phyloP scores from a whole-genome alignment of 2,113 vertebrate genomes.

The Hypomesus transpacificus region DNA sequence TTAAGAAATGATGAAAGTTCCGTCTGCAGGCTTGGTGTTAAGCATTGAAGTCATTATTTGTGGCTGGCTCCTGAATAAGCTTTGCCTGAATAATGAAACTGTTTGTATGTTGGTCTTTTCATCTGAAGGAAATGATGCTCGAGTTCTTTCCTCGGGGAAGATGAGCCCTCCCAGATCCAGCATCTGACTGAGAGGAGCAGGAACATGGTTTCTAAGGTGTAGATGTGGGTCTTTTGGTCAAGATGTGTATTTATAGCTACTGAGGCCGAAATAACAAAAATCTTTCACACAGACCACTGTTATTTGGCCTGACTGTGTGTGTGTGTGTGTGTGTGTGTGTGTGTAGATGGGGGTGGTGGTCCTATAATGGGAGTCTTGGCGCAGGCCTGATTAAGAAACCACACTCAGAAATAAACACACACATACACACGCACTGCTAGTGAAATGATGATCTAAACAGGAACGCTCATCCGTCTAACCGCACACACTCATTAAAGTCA shows the following conservation, averaged over 20 bases:
- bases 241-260: conserved; percentile 22
- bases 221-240: conserved; percentile 1
- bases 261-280: conserved; percentile 48
- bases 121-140: no score
- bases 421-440: conserved; percentile 3
- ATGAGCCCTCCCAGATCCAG: neutral
- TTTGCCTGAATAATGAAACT: no score
- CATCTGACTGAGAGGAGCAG: neutral
- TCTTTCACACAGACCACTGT: conserved; percentile 41
- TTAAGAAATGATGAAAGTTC: no score
- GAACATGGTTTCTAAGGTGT: neutral
- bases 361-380: conserved; percentile 30
- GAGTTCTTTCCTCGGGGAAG: neutral
- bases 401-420: conserved; percentile 44
- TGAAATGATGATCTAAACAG: conserved; percentile 30
- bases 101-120: no score
- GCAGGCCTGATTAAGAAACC: conserved; percentile 30
- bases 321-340: no score
- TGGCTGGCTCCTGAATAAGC: no score
- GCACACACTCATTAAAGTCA: conserved; percentile 41
- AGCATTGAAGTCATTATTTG: no score
- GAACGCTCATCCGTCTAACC: conserved; percentile 38
- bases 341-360: conserved; percentile 4
- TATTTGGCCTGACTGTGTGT: conserved; percentile 32
- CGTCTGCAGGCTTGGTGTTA: no score